Evolutionary conservation across 2,888 invertebrate species (phyloP).

Genomic region (Zaprionus bogoriensis): DNA sequence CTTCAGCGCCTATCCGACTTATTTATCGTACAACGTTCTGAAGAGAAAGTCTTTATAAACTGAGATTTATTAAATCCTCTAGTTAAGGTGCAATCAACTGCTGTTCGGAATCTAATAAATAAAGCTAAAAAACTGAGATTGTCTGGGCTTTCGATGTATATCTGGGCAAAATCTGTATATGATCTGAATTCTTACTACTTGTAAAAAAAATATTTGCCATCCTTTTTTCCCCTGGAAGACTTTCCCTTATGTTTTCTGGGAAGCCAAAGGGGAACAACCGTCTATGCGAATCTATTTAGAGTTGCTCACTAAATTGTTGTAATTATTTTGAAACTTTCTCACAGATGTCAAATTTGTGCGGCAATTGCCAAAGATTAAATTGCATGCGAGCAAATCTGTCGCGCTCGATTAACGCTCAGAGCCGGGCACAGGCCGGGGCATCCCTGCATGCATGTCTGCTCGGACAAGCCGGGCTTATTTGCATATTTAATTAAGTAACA

Average conservation of each 20-base stretch:
- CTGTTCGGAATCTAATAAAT: too few species aligned
- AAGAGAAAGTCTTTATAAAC: too few species aligned
- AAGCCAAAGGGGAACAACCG: background rate
- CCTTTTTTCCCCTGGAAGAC: background rate
- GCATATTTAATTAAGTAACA: constrained; percentile 71
- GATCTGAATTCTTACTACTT: too few species aligned
- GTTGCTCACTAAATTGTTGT: background rate
- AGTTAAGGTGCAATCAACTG: too few species aligned
- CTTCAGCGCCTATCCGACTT: too few species aligned
- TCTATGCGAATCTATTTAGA: background rate
- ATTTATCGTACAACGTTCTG: too few species aligned
- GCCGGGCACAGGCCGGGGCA: too few species aligned
- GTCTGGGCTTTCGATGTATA: too few species aligned
- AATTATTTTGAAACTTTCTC: background rate
- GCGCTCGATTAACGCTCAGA: constrained; percentile 56
- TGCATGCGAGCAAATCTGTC: constrained; percentile 40
- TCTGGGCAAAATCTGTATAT: too few species aligned
- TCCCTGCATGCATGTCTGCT: background rate
- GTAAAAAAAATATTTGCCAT: background rate
- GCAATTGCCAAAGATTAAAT: constrained; percentile 52
- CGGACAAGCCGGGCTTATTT: constrained; percentile 49
- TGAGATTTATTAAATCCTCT: too few species aligned
- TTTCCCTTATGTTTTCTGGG: background rate
- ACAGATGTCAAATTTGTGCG: constrained; percentile 14
- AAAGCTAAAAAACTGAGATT: too few species aligned